phyloP scores from a whole-genome alignment of 2,113 vertebrate genomes.

The Prunella himalayana region DNA sequence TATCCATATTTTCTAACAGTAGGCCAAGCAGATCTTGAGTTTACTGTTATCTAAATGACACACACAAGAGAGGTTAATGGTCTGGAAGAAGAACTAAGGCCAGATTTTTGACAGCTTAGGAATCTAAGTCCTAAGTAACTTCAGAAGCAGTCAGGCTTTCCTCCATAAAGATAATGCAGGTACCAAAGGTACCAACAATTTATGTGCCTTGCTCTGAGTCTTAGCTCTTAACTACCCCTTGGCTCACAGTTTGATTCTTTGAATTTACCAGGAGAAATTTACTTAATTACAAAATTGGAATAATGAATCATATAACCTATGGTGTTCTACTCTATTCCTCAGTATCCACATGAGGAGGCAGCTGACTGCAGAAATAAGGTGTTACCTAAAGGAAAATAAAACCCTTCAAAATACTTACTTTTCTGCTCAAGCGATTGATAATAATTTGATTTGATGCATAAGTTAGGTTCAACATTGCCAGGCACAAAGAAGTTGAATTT shows the following conservation, averaged over 20 bases:
- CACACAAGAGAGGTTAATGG: background rate
- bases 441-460: slow-evolving; percentile 82
- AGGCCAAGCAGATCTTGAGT: slow-evolving; percentile 84
- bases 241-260: background rate
- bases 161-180: background rate
- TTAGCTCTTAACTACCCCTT: background rate
- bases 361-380: background rate
- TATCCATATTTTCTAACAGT: slow-evolving; percentile 90
- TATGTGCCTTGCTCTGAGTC: background rate
- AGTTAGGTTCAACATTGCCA: slow-evolving; percentile 86
- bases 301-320: background rate
- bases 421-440: slow-evolving; percentile 86
- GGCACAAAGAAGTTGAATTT: slow-evolving; percentile 85
- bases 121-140: background rate
- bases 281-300: background rate
- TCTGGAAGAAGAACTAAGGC: background rate
- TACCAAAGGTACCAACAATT: background rate
- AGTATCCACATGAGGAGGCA: background rate
- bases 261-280: background rate
- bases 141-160: background rate
- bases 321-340: background rate
- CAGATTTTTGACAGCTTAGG: background rate
- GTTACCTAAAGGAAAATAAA: background rate
- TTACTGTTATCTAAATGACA: slow-evolving; percentile 81
- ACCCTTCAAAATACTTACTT: slow-evolving; percentile 69